Evolutionary conservation across 2,113 vertebrate species (phyloP), one percentile per base, ranked within the genome.

Genomic region (Stictonetta naevosa): DNA sequence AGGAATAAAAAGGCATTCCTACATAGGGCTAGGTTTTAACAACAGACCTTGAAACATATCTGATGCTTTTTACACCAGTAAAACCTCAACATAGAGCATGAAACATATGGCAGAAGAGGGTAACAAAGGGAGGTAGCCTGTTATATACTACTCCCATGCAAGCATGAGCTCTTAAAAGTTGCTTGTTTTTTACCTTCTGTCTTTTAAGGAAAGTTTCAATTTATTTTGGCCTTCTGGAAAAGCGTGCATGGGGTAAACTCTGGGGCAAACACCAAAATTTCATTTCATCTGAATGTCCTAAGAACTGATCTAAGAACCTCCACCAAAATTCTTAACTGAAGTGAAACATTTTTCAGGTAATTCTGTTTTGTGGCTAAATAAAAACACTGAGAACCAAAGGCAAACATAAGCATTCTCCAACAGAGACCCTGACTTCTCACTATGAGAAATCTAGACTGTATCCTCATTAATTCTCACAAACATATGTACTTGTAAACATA

Each of bases 1-100:
- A 90, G 48, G 36, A 88, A 68, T 64, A 88, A 56, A 55, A 86
- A 86, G 13, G 8, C 50, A 95, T 93, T 95, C 68, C 46, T 93
- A 26, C 22, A 72, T 19, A 50, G 83, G 72, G n/a, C 8, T 95
- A 73, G 68, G 68, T 66, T 97, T 95, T 86, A 86, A 77, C 44
- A 83, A 52, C 13, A 46, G 64, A 74, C 55, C 28, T 86, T 74
- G 56, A 92, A 88, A 83, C 23, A 78, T 14, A 62, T 9, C 31
- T 26, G 10, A 74, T 33, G 83, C 6, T 21, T 42, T 63, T 86
- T 88, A 76, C 14, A 73, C 11, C 13, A 67, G 4, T 77, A 88
- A 88, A 88, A 68, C 8, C 42, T 29, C 2, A 8, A n/a, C 34
- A 83, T 12, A 67, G 56, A 74, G 31, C 26, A 71, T 20, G 28